Base-by-base conservation (phyloP, 1,140 invertebrate genomes). In the Drosophila repleta region DNA sequence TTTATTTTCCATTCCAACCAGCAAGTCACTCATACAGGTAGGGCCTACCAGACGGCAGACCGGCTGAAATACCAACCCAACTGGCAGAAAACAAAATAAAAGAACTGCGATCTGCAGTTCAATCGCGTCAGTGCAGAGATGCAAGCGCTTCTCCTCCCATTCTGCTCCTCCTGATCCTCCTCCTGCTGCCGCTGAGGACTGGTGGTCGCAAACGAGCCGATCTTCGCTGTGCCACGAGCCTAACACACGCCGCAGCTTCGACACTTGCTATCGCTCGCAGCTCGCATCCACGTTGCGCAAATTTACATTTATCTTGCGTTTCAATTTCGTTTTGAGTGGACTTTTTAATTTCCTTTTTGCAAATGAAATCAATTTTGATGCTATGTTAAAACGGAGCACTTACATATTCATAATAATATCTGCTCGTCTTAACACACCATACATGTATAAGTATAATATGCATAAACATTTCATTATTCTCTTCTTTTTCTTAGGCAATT, bases 341-440 rank as follows among this genome's bases (percentile, higher is more conserved):
- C 83, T 88, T 88, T 88, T 88, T 88, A 88, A 88, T 88, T 88
- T 88, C 83, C 83, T 88, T 66, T 88, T 67, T 66, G 79, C 76
- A 88, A 88, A 88, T 88, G 83, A 83, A 88, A 88, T 88, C 79
- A 88, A 88, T 88, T 89, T 88, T 79, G 76, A 87, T 83, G 79
- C 73, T 18, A 67, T 66, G 62, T 35, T 67, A 29, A 6, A 65
- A 58, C 45, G 21, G 18, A 53, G 39, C 55, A 32, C 58, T 57
- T 70, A 51, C 32, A 61, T 49, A 69, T 61, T 43, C 52, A 41
- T 49, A 43, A 52, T 49, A 11, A 57, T 37, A 66, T 37, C 52
- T 49, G 35, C 45, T 66, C n/a, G 43, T 35, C 15, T 48, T 45
- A 21, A 43, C 4, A 20, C 15, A 20, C 52, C 21, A 32, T 48